Base-by-base conservation (phyloP, 2,888 invertebrate genomes). In the Leucophora obtusa region DNA sequence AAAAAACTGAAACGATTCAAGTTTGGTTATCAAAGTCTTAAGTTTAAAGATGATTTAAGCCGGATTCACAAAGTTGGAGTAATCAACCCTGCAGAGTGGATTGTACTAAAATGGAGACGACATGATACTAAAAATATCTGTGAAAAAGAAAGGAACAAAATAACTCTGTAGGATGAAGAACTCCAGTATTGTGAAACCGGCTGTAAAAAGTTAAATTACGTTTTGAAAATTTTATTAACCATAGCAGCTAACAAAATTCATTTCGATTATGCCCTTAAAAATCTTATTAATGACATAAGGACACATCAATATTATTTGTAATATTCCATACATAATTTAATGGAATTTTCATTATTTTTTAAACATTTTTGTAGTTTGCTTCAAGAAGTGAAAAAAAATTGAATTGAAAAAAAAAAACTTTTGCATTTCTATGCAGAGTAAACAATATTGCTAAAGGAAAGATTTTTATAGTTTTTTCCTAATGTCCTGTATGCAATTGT, bases 341-440 rank as follows among this genome's bases (percentile, higher is more conserved):
- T 14, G 35, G 56, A 47, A 24, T 74, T 69, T 69, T 21, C 33
- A 62, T 62, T 50, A 21, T 24, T 15, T 56, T 21, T 0, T 6
- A 50, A 54, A 1, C 35, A 21, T n/a, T 33, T 21, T 47, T 50
- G 21, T 47, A 18, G 17, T 15, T 11, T 62, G 10, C 33, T 69
- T 63, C 54, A 62, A 62, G 60, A 77, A 54, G 65, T 71, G 70
- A 65, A n/a, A n/a, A n/a, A n/a, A n/a, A n/a, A n/a, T n/a, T n/a
- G 53, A 66, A 66, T 54, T 50, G 43, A 24, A 63, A 8, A 35
- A 24, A 63, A 8, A 35, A 38, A 28, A 47, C 43, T 60, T 53
- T 51, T 51, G 9, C 50, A 17, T 9, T 47, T 51, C 18, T 59
- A 21, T 47, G 17, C 18, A 63, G 18, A 58, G 28, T 51, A 28